A percentile compares a stretch with the other conserved stretches of the same genome.
phyloP scores from a whole-genome alignment of 2,113 vertebrate genomes.

The Tupaia chinensis region DNA sequence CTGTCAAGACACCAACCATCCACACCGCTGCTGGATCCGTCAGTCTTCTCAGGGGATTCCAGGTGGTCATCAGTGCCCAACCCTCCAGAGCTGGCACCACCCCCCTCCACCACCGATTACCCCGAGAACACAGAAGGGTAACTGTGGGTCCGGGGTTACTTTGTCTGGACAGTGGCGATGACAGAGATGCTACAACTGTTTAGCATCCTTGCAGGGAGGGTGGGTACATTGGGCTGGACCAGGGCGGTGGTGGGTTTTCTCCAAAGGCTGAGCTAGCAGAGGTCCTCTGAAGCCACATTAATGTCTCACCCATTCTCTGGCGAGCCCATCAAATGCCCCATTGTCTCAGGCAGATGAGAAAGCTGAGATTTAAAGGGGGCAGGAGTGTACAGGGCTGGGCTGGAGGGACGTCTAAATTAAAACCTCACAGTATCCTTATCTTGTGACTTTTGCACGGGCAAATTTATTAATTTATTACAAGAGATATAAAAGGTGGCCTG shows the following conservation, averaged over 20 bases:
- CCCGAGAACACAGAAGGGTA: background rate
- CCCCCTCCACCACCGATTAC: background rate
- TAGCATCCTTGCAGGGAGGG: background rate
- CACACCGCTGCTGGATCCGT: background rate
- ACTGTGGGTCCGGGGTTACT: background rate
- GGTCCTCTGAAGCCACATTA: background rate
- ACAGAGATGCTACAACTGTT: background rate
- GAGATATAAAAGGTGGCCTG: background rate
- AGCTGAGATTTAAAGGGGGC: background rate
- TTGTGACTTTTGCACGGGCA: background rate
- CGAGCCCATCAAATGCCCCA: background rate
- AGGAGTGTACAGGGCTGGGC: background rate
- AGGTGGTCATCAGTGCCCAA: background rate
- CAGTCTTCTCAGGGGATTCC: background rate
- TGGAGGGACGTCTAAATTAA: background rate
- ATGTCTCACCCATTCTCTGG: background rate
- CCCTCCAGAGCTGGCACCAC: background rate
- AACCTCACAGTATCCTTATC: background rate
- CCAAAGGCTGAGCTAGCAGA: background rate
- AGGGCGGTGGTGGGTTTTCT: background rate
- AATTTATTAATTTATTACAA: slow-evolving; percentile 33
- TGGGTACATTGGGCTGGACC: background rate
- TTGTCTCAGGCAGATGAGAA: background rate
- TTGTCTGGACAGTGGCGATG: background rate
- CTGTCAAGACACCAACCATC: background rate